A percentile compares a stretch with the other conserved stretches of the same genome.
These are phyloP conservation scores for Laupala kohalensis DNA, from an alignment of 1,140 invertebrate genomes.

Conservation along the genomic window DNA sequence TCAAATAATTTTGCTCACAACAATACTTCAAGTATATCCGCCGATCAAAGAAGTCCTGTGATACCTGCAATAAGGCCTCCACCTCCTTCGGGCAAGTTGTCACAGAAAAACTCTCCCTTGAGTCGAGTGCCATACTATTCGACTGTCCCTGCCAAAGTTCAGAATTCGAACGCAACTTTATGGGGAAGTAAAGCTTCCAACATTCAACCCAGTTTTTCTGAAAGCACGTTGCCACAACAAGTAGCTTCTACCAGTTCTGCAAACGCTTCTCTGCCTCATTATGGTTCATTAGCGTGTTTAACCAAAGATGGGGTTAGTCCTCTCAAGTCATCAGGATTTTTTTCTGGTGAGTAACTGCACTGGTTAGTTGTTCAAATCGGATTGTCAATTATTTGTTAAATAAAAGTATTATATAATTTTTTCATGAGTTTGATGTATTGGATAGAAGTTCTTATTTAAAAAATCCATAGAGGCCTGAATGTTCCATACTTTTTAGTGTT, in stretches of 20 bases:
- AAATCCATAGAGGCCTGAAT: too few relatives aligned
- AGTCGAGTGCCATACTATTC: constrained; percentile 3
- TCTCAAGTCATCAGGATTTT: neutral
- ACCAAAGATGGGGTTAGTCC: neutral
- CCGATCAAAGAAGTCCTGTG: neutral
- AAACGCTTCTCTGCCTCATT: neutral
- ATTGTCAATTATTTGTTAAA: too few relatives aligned
- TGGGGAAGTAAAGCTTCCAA: neutral
- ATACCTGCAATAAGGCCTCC: constrained; percentile 32
- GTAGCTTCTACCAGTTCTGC: neutral
- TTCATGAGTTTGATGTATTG: too few relatives aligned
- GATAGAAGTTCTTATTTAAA: too few relatives aligned
- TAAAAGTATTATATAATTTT: too few relatives aligned
- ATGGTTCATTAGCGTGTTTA: neutral
- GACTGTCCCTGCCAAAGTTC: neutral
- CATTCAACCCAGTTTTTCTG: neutral
- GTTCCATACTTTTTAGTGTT: too few relatives aligned
- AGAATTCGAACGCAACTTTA: neutral
- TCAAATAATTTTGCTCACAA: neutral
- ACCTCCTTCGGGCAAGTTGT: constrained; percentile 22
- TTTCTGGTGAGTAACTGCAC: neutral
- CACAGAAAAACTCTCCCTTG: constrained; percentile 16
- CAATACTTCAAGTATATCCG: neutral
- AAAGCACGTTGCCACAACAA: neutral
- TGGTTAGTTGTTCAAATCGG: too few relatives aligned